Evolutionary conservation across 2,113 vertebrate genomes (phyloP).

Genomic region (Fukomys damarensis): DNA sequence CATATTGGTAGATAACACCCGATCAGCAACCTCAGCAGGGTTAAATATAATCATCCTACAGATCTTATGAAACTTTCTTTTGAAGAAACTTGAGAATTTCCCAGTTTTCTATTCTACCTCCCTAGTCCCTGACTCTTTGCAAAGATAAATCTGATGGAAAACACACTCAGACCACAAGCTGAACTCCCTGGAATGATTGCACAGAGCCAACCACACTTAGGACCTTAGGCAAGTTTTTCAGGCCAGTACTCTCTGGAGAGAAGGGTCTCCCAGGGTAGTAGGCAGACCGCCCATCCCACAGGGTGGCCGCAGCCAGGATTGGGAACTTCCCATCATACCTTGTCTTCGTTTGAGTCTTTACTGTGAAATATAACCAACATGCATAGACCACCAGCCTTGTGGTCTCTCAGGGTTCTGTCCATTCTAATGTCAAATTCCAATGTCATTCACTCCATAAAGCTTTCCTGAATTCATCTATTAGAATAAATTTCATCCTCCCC

Average conservation of each 20-base stretch:
- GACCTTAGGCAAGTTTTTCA: constrained; percentile 18
- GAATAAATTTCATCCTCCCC: neutral
- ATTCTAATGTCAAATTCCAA: neutral
- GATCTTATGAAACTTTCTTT: neutral
- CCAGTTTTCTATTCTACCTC: constrained; percentile 1
- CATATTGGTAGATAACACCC: neutral
- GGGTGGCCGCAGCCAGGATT: neutral
- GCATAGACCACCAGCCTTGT: neutral
- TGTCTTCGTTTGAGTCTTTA: neutral
- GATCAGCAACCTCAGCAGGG: neutral
- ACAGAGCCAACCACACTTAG: constrained; percentile 44
- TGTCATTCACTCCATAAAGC: neutral
- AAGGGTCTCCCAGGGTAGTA: neutral
- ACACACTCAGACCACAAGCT: constrained; percentile 41
- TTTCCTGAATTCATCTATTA: neutral
- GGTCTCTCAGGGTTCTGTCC: neutral
- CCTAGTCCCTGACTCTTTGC: neutral
- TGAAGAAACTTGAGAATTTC: constrained; percentile 39
- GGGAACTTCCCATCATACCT: neutral
- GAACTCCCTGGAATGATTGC: constrained; percentile 60
- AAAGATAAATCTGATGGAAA: constrained; percentile 63
- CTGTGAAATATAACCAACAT: neutral
- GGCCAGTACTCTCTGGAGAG: constrained; percentile 36
- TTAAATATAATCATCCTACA: neutral
- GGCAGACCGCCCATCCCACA: neutral